Evolutionary conservation across 2,797 vertebrate species (phyloP).

Genomic region (Typhlichthys eigenmanni): DNA sequence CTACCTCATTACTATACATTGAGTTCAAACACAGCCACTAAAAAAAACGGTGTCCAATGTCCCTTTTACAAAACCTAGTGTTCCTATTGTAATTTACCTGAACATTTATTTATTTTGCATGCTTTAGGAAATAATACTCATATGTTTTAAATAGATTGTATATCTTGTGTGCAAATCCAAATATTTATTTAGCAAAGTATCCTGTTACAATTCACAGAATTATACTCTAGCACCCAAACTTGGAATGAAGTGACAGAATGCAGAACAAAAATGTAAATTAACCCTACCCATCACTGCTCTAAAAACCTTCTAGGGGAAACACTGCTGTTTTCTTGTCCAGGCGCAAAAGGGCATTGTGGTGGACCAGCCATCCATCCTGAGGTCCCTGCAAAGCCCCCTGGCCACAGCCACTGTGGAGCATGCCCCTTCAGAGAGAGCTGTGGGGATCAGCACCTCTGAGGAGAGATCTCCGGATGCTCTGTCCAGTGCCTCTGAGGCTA

Average conservation of each 20-base stretch:
- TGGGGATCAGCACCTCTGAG: conserved; percentile 82
- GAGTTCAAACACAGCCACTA: too few species aligned
- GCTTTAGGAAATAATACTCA: too few species aligned
- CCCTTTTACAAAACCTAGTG: too few species aligned
- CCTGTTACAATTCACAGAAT: neutral
- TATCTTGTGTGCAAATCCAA: neutral
- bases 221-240: neutral
- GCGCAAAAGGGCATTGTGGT: conserved; percentile 90
- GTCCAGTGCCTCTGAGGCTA: conserved; percentile 93
- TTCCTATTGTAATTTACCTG: too few species aligned
- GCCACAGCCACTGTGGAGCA: conserved; percentile 77
- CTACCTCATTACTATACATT: too few species aligned
- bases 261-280: conserved; percentile 1
- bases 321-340: conserved; percentile 69
- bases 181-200: neutral
- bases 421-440: conserved; percentile 66
- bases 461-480: conserved; percentile 91
- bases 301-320: conserved; percentile 44
- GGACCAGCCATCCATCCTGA: conserved; percentile 88
- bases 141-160: too few species aligned
- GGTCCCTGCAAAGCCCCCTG: conserved; percentile 77
- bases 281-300: conserved; percentile 18
- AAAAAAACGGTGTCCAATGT: too few species aligned
- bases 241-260: neutral
- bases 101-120: too few species aligned